A percentile compares a stretch with the other conserved stretches of the same genome.
Conservation (phyloP, 2,113 vertebrate genomes). For the Peromyscus polionotus region DNA sequence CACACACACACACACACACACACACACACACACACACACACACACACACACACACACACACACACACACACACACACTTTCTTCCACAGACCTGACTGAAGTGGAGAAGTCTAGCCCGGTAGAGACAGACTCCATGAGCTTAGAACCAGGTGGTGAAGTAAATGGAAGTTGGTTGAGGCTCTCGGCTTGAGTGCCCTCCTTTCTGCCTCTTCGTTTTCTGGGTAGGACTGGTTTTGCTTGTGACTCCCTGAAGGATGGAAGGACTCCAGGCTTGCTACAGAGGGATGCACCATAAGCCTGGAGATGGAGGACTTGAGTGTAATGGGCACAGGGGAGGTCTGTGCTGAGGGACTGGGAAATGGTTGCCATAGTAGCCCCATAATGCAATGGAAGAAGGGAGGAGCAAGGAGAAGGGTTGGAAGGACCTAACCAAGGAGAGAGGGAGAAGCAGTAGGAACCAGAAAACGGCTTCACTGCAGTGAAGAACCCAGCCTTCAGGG, state of each 20-base stretch:
- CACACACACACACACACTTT: background rate
- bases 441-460: background rate
- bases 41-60: background rate
- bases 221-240: background rate
- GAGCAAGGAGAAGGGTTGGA: too few species aligned
- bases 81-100: background rate
- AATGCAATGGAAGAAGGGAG: fast-evolving
- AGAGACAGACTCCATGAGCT: constrained; percentile 19
- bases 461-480: background rate
- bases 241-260: background rate
- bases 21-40: background rate
- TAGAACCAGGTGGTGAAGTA: constrained; percentile 60
- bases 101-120: constrained; percentile 21
- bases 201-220: background rate
- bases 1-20: background rate
- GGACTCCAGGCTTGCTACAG: background rate
- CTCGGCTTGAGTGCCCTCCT: background rate
- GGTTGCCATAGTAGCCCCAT: background rate
- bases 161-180: constrained; percentile 62
- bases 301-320: too few species aligned
- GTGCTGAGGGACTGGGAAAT: background rate
- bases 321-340: background rate
- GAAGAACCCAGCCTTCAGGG: background rate
- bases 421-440: background rate
- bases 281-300: too few species aligned